Conservation (phyloP, 1,140 invertebrate species). For the Zaprionus capensis region DNA sequence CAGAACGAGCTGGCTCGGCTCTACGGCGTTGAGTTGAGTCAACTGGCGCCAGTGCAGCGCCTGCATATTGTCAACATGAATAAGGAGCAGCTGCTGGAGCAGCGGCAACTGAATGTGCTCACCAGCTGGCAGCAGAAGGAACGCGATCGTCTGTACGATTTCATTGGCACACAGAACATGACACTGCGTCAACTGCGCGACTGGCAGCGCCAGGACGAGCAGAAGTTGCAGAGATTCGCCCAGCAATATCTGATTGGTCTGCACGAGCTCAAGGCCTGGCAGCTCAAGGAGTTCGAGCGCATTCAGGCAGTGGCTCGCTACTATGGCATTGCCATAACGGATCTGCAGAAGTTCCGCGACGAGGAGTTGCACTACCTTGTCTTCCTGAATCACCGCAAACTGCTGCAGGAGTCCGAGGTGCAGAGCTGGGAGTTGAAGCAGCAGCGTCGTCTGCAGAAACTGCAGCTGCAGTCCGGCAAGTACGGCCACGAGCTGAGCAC, state of each 20-base stretch:
- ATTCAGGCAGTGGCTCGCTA: slow-evolving; percentile 64
- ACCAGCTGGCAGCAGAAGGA: slow-evolving; percentile 72
- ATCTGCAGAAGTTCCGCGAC: slow-evolving; percentile 76
- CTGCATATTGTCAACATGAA: slow-evolving; percentile 53
- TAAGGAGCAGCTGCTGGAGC: slow-evolving; percentile 58
- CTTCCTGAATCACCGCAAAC: slow-evolving; percentile 67
- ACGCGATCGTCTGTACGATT: slow-evolving; percentile 77
- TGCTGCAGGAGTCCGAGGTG: slow-evolving; percentile 39
- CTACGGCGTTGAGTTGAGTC: slow-evolving; percentile 53
- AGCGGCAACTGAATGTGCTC: slow-evolving; percentile 55
- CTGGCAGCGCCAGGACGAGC: slow-evolving; percentile 73
- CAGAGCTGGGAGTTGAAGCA: slow-evolving; percentile 58
- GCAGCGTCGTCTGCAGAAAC: slow-evolving; percentile 42
- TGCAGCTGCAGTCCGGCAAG: slow-evolving; percentile 58
- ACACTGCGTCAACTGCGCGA: slow-evolving; percentile 57
- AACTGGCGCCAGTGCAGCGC: slow-evolving; percentile 69
- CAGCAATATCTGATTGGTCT: slow-evolving; percentile 57
- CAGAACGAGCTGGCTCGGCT: slow-evolving; percentile 60
- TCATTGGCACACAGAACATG: slow-evolving; percentile 76
- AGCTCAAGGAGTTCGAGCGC: slow-evolving; percentile 67
- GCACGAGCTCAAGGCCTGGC: slow-evolving; percentile 73
- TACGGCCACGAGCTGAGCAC: slow-evolving; percentile 53
- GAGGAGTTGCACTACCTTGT: slow-evolving; percentile 65
- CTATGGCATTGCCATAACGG: slow-evolving; percentile 64
- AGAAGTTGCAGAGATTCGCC: slow-evolving; percentile 54